Evolutionary conservation across 1,140 invertebrate species (phyloP).

Genomic region (Atta colombica): DNA sequence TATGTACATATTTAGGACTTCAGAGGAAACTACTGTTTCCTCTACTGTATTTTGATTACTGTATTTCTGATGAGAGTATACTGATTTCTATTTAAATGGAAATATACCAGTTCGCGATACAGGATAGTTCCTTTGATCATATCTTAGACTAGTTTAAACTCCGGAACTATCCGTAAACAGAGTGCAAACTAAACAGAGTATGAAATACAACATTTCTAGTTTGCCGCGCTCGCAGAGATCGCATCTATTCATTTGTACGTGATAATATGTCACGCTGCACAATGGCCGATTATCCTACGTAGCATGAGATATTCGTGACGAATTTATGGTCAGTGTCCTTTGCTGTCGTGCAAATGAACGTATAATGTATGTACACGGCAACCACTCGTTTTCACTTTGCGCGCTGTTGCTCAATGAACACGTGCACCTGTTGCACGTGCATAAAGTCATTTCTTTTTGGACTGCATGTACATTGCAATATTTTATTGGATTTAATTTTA

Average conservation of each 20-base stretch:
- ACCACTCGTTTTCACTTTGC: constrained; percentile 18
- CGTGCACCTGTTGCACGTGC: constrained; percentile 46
- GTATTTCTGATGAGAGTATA: not conserved
- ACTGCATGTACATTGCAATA: not conserved
- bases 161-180: not conserved
- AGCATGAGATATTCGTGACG: not conserved
- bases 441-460: constrained; percentile 24
- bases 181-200: constrained; percentile 25
- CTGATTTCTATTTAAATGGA: not conserved
- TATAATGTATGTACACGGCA: constrained; percentile 9
- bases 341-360: constrained; percentile 22
- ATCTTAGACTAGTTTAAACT: constrained; percentile 10
- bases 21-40: not conserved
- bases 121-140: not conserved
- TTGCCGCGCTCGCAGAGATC: not conserved
- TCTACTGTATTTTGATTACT: not conserved
- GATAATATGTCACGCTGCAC: not conserved
- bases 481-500: constrained; percentile 4
- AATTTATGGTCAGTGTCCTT: constrained; percentile 45
- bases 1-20: not conserved
- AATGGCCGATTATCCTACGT: constrained; percentile 17
- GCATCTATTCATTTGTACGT: not conserved
- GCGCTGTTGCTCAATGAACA: not conserved
- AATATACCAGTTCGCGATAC: not conserved
- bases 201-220: constrained; percentile 1